Conservation (phyloP, 2,113 vertebrate species). For the Microtus richardsoni region DNA sequence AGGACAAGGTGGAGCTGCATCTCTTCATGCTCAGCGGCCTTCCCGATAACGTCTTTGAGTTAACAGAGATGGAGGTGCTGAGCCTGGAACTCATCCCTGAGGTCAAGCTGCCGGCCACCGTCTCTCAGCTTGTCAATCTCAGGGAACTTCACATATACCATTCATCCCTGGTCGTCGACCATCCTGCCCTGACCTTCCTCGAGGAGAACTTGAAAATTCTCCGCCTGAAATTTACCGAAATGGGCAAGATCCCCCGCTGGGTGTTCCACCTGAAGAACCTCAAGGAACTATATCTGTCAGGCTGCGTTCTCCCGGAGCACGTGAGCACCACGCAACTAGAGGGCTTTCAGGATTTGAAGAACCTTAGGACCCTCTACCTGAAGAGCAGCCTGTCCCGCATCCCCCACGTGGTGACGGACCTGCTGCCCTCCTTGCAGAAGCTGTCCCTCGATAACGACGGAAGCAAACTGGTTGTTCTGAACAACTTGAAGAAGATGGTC, state of each 20-base stretch:
- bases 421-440: slow-evolving; percentile 88
- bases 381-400: slow-evolving; percentile 90
- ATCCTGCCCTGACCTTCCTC: slow-evolving; percentile 87
- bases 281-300: slow-evolving; percentile 89
- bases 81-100: slow-evolving; percentile 90
- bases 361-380: slow-evolving; percentile 87
- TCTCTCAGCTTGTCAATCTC: slow-evolving; percentile 88
- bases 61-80: slow-evolving; percentile 90
- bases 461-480: slow-evolving; percentile 89
- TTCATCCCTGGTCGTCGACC: slow-evolving; percentile 87
- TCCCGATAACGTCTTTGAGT: slow-evolving; percentile 90
- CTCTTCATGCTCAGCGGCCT: slow-evolving; percentile 90
- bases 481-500: slow-evolving; percentile 90
- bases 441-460: slow-evolving; percentile 90
- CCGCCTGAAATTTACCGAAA: slow-evolving; percentile 90
- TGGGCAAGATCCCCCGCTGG: slow-evolving; percentile 89
- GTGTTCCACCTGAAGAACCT: slow-evolving; percentile 90
- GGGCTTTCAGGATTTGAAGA: slow-evolving; percentile 89
- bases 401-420: slow-evolving; percentile 89
- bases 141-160: slow-evolving; percentile 90
- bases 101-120: slow-evolving; percentile 87
- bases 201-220: slow-evolving; percentile 90
- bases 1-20: slow-evolving; percentile 89
- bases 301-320: slow-evolving; percentile 87
- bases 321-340: slow-evolving; percentile 84